Base-by-base conservation (phyloP, 2,113 vertebrate species). In the Strix uralensis region DNA sequence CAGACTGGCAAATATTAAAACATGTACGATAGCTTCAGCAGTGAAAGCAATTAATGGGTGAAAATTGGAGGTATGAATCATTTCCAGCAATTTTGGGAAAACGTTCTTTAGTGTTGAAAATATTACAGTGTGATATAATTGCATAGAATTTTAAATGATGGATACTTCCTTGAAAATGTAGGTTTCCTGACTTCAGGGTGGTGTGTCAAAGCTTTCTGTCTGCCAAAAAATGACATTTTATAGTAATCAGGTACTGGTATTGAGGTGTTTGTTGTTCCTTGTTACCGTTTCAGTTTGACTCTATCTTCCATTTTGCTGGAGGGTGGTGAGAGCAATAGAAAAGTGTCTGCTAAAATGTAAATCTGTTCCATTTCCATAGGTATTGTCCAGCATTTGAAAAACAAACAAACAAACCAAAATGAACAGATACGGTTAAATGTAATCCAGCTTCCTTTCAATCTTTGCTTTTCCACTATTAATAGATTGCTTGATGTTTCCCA, bases 1-100 rank as follows among this genome's bases (percentile, higher is more conserved):
- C 70, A 85, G 32, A 42, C 57, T 77, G 87, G 25, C 57, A 89
- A 62, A 20, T 82, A 80, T 5, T 94, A 91, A 95, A 93, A 42
- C 8, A 7, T 73, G 17, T 66, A 46, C 1, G 5, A 90, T 42
- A 80, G 20, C 29, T 90, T 92, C 49, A 40, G 49, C 70, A 80
- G 23, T 87, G 67, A 86, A 69, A 85, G 42, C 86, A 95, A 83
- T 92, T 96, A 87, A 95, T 82, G 94, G 71, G 78, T 94, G 93
- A 96, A 95, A 94, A 83, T 44, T 88, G 3, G 79, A 77, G 71
- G 38, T 54, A 75, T 36, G 62, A 87, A 75, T 91, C 0, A 9
- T 88, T 97, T 88, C 84, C 84, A 95, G 74, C 72, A 87, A 85
- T 97, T 89, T 26, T 2, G 42, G 78, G 38, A 83, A 82, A 96